Percentiles rank a stretch among this genome's conserved stretches.
These are phyloP conservation scores for Leuctra nigra DNA, from an alignment of 2,888 invertebrate genomes.

Conservation along the genomic window DNA sequence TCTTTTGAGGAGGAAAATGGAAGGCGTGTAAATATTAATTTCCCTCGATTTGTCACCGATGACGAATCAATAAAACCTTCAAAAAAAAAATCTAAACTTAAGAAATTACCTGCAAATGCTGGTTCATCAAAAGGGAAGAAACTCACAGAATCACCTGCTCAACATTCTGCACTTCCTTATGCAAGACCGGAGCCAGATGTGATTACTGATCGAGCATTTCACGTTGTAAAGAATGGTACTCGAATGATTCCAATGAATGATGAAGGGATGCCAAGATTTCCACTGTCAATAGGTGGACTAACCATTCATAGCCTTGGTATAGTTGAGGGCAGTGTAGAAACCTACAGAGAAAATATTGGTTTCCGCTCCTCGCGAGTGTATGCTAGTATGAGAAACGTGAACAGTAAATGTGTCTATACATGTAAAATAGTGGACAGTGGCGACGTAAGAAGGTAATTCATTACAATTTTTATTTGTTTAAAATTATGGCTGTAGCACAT, in stretches of 20 bases:
- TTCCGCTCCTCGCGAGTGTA: slow-evolving; percentile 70
- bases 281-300: slow-evolving; percentile 61
- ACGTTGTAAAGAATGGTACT: no score
- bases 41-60: not conserved
- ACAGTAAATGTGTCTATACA: slow-evolving; percentile 65
- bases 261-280: slow-evolving; percentile 66
- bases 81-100: slow-evolving; percentile 10
- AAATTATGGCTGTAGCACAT: no score
- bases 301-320: slow-evolving; percentile 67
- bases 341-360: slow-evolving; percentile 63
- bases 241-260: no score
- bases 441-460: slow-evolving; percentile 53
- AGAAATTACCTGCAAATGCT: not conserved
- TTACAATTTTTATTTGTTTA: slow-evolving; percentile 7
- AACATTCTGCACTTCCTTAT: no score
- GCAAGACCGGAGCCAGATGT: not conserved
- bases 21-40: not conserved
- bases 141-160: not conserved
- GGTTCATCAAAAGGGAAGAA: not conserved
- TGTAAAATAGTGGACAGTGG: slow-evolving; percentile 74
- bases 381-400: slow-evolving; percentile 62
- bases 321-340: slow-evolving; percentile 56
- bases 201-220: not conserved
- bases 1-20: no score
- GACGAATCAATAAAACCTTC: not conserved